Evolutionary conservation across 2,888 invertebrate genomes (phyloP), one percentile per base, ranked within the genome.

Genomic region (Shargacucullia verbasci): DNA sequence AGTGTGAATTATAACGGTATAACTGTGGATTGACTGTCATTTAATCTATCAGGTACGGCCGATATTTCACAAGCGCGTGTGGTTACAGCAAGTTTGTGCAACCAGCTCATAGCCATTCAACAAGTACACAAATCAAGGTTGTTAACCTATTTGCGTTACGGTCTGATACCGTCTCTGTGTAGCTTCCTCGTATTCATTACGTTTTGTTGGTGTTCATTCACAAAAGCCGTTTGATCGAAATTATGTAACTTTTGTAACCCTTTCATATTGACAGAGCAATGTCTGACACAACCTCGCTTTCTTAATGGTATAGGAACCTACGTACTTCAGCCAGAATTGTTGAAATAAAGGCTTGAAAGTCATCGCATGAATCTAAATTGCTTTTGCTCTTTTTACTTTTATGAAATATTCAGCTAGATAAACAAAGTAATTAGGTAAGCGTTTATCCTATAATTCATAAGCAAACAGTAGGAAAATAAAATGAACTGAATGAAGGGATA

Each of bases 111-210:
- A 82, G 77, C 79, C 80, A 84, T 78, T 82, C 81, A 84, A 76
- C 82, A 80, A 79, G 80, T 81, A 83, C 71, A 89, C 83, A 86
- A 87, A 88, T 88, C 84, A 90, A 91, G 91, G 91, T 91, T 90
- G 87, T 90, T 91, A 89, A 91, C 91, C 90, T 83, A 88, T 88
- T 87, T 88, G 76, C 82, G 90, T 89, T 90, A 87, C 89, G 90
- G 87, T 91, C 91, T 88, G 89, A 86, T 91, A 89, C 86, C 81
- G 82, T 83, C 82, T 82, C 79, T 78, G 84, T 83, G 79, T 59
- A 76, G 83, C 81, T 88, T 84, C 83, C 81, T 78, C 78, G 81
- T 82, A 83, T 83, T 76, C 78, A 82, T 81, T 80, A 80, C 70
- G 73, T 78, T 83, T 77, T 62, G 78, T 69, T 70, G 62, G 59